Evolutionary conservation across 2,113 vertebrate genomes (phyloP).

Genomic region (Tachuris rubrigastra): DNA sequence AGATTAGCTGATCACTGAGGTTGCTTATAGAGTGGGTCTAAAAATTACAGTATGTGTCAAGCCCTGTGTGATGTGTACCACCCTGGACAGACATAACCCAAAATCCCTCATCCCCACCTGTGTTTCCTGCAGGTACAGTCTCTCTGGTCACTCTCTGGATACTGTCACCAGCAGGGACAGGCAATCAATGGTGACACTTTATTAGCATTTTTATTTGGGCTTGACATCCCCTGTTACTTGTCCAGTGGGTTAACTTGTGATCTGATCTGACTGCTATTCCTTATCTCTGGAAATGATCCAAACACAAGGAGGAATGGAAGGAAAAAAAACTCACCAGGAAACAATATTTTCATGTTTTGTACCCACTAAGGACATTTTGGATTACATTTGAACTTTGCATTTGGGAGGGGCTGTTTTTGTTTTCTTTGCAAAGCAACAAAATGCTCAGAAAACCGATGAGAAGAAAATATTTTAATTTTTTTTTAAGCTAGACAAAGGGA

Average conservation of each 20-base stretch:
- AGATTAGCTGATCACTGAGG: background rate
- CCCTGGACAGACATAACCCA: background rate
- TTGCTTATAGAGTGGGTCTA: background rate
- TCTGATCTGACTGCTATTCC: background rate
- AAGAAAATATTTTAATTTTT: background rate
- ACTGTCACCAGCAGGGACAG: background rate
- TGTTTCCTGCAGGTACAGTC: background rate
- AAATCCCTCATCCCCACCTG: background rate
- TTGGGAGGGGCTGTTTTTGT: background rate
- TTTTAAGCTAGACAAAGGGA: background rate
- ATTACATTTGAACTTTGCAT: background rate
- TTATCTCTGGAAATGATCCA: slow-evolving; percentile 2
- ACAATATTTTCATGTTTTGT: background rate
- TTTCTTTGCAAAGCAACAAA: background rate
- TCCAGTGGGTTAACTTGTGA: background rate
- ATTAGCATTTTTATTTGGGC: background rate
- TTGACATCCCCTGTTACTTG: background rate
- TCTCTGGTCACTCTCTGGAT: background rate
- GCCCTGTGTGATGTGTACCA: background rate
- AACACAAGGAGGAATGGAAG: background rate
- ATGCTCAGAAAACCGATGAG: background rate
- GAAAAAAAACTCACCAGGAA: background rate
- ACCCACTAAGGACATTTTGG: background rate
- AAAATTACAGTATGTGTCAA: background rate
- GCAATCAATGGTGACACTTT: background rate